phyloP scores from a whole-genome alignment of 1,140 invertebrate species.

The Bilobella aurantiaca region DNA sequence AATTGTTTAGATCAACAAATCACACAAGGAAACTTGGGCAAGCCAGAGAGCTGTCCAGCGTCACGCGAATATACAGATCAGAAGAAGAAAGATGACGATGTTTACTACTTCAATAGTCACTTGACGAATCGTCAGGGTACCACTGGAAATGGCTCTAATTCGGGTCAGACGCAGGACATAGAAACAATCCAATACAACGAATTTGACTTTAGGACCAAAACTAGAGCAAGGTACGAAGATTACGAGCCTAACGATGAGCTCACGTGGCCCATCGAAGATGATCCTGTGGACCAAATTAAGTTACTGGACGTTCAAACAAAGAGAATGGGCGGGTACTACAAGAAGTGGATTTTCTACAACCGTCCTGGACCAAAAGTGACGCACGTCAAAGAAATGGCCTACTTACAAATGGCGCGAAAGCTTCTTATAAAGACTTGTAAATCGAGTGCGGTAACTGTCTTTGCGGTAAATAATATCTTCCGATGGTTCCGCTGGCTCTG shows the following conservation, averaged over 20 bases:
- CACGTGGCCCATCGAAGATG: background rate
- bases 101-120: background rate
- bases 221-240: background rate
- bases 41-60: background rate
- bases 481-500: conserved; percentile 1
- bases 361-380: background rate
- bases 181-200: background rate
- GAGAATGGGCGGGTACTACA: background rate
- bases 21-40: background rate
- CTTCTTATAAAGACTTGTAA: background rate
- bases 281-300: background rate
- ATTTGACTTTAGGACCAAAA: background rate
- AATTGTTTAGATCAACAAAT: background rate
- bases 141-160: background rate
- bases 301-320: background rate
- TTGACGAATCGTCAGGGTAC: background rate
- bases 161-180: background rate
- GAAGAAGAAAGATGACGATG: background rate
- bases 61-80: background rate
- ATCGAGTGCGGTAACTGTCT: background rate
- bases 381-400: background rate
- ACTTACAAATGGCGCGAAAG: background rate
- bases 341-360: background rate
- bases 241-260: background rate
- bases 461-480: background rate